Evolutionary conservation across 2,113 vertebrate species (phyloP), one percentile per base, ranked within the genome.

Genomic region (Nothocercus nigrocapillus): DNA sequence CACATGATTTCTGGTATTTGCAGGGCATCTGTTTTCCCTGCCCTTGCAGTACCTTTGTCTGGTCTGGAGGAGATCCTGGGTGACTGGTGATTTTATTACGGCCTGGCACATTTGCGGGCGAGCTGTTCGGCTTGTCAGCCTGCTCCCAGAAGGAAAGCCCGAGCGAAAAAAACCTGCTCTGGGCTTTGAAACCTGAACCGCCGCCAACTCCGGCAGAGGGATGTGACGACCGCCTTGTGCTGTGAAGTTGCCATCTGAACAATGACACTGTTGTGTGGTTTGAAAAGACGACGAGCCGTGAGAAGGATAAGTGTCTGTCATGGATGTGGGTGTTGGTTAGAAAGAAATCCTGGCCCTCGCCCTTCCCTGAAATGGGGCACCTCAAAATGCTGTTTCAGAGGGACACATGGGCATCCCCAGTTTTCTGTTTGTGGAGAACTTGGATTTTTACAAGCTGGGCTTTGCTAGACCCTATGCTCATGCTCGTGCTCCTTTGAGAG

Each of bases 1-100:
- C 96, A 63, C 34, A 92, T 88, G 82, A 88, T 92, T 94, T 91
- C 96, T 96, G 94, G 91, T 91, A 91, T 97, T 85, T 63, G 69
- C 84, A 95, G 94, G 94, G 80, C 68, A 25, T 76, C 94, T 96
- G 94, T 93, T 97, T 51, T 82, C 77, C 79, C 85, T 93, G 88
- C 66, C 91, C 89, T 90, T 81, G 81, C 42, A 40, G 88, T 85
- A 81, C 92, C 88, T 91, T 68, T 15, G 34, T 69, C n/a, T 89
- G 88, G 61, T 92, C 96, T 93, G 91, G 76, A 88, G 89, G 77
- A 85, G 94, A 90, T 95, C 91, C 89, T 77, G 92, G 95, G 82
- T 89, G 90, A 70, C 6, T 53, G 84, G 73, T 27, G 64, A 83
- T 92, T 95, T 95, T 44, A 54, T 95, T 90, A 89, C 28, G n/a